A percentile compares a stretch with the other conserved stretches of the same genome.
Evolutionary conservation across 2,113 vertebrate species (phyloP).

Genomic region (Passer montanus): DNA sequence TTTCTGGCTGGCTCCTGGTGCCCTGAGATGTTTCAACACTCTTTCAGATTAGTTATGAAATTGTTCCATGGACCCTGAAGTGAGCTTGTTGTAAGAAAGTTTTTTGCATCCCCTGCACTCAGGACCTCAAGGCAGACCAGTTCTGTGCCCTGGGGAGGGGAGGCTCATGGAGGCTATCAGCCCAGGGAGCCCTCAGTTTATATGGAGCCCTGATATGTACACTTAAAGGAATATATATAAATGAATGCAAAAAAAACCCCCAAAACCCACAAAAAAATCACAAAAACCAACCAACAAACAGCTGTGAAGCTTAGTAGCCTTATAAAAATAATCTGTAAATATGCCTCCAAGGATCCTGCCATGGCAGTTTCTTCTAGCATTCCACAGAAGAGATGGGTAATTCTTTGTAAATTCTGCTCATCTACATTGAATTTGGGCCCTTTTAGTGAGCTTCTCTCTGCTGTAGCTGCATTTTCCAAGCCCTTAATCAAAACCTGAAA

Average conservation of each 20-base stretch:
- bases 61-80: not conserved
- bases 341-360: not conserved
- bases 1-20: not conserved
- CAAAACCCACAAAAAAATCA: too few species aligned
- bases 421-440: not conserved
- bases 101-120: not conserved
- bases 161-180: rapidly evolving
- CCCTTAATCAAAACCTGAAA: not conserved
- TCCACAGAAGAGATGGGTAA: not conserved
- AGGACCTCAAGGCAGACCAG: not conserved
- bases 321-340: not conserved
- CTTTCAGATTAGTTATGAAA: not conserved
- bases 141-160: not conserved
- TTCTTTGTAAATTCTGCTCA: not conserved
- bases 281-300: not conserved
- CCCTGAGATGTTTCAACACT: rapidly evolving
- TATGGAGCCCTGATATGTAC: not conserved
- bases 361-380: not conserved
- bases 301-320: not conserved
- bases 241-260: rapidly evolving
- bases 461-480: not conserved
- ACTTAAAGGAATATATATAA: not conserved
- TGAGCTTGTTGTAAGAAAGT: not conserved
- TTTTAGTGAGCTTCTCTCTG: not conserved
- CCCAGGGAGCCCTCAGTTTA: rapidly evolving